Conservation (phyloP, 2,888 invertebrate genomes). For the Cynaeus angustus region DNA sequence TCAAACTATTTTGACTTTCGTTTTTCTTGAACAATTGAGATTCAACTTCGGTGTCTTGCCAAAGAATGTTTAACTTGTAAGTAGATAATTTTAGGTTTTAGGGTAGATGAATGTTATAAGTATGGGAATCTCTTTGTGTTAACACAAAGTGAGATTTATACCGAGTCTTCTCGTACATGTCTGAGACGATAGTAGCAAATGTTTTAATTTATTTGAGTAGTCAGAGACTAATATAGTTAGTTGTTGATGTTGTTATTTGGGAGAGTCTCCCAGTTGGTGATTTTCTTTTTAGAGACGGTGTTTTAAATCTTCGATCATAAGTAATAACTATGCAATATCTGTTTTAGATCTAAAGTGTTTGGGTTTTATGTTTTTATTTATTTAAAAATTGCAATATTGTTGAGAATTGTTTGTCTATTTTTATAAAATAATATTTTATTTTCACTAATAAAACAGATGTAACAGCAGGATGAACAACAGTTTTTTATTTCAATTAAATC, state of each 20-base stretch:
- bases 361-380: conserved; percentile 1
- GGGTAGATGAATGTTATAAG: conserved; percentile 27
- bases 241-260: background rate
- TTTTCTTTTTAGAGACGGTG: too few relatives aligned
- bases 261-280: background rate
- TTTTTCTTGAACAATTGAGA: conserved; percentile 95
- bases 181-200: background rate
- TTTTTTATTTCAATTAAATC: too few relatives aligned
- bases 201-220: too few relatives aligned
- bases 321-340: conserved; percentile 33
- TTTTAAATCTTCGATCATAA: too few relatives aligned
- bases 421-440: conserved; percentile 21
- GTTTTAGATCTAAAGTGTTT: conserved; percentile 4
- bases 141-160: conserved; percentile 8
- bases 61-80: background rate
- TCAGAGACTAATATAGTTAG: too few relatives aligned
- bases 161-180: background rate
- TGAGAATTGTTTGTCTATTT: conserved; percentile 25
- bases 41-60: conserved; percentile 78
- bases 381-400: conserved; percentile 10
- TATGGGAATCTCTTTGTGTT: background rate
- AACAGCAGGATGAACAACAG: background rate
- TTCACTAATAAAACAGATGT: conserved; percentile 22
- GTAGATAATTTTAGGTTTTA: conserved; percentile 8
- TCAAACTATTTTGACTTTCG: conserved; percentile 95